Evolutionary conservation across 2,113 vertebrate genomes (phyloP).

Genomic region (Hemiscyllium ocellatum): DNA sequence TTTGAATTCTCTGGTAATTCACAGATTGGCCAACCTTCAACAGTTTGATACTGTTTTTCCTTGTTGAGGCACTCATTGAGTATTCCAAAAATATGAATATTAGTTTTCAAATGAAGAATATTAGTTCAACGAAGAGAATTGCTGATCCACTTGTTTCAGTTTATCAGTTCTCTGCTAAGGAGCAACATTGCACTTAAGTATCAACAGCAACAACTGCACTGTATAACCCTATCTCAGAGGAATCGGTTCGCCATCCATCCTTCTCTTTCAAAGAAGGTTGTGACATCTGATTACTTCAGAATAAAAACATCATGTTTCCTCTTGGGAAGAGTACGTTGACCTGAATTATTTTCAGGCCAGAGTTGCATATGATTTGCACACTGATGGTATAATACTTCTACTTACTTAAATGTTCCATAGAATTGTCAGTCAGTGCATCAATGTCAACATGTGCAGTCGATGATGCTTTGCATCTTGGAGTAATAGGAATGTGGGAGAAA

Average conservation of each 20-base stretch:
- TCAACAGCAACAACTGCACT: background rate
- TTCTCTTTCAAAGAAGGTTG: background rate
- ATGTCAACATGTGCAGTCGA: conserved; percentile 18
- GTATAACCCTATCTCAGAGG: background rate
- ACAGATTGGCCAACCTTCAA: background rate
- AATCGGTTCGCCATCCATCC: background rate
- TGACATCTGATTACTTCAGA: conserved; percentile 7
- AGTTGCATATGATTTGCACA: conserved; percentile 30
- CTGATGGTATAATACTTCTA: conserved; percentile 7
- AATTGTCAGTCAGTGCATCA: conserved; percentile 2
- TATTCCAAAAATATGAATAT: background rate
- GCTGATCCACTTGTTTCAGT: background rate
- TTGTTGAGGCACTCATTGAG: background rate
- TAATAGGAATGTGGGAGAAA: background rate
- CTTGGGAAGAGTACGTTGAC: conserved; percentile 26
- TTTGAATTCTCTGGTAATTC: background rate
- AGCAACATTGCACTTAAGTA: background rate
- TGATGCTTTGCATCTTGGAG: background rate
- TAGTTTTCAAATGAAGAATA: background rate
- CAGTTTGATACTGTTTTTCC: background rate
- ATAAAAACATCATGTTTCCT: conserved; percentile 34
- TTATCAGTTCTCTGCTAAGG: background rate
- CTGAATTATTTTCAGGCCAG: conserved; percentile 31
- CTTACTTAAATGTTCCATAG: background rate
- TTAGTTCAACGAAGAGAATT: background rate